Conservation (phyloP, 2,797 vertebrate genomes). For the Ispidina lecontei region DNA sequence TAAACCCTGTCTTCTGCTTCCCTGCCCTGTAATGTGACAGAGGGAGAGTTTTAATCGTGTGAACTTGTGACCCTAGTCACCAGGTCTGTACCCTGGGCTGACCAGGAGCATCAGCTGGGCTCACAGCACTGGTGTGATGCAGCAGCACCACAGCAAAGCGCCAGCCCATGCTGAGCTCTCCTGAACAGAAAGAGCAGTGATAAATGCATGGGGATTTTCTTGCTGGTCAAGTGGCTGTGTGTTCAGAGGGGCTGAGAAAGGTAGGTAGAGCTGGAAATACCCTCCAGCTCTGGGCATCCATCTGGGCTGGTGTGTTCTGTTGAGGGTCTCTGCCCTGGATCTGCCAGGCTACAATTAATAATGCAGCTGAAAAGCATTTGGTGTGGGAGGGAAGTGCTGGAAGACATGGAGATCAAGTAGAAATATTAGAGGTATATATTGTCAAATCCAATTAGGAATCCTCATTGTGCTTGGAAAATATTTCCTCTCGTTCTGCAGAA, state of each 20-base stretch:
- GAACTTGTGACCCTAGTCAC: not conserved
- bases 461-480: not conserved
- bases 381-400: not conserved
- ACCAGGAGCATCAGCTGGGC: fast-evolving
- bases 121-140: not conserved
- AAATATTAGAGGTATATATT: not conserved
- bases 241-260: not conserved
- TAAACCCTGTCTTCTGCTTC: not conserved
- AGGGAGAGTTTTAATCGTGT: not conserved
- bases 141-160: not conserved
- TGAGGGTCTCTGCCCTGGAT: fast-evolving
- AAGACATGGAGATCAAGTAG: not conserved
- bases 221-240: fast-evolving
- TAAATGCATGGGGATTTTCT: not conserved
- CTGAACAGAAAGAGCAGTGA: fast-evolving
- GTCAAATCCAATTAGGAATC: not conserved
- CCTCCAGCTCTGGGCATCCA: fast-evolving
- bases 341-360: not conserved
- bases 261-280: not conserved
- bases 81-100: not conserved
- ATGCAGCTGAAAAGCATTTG: not conserved
- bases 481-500: not conserved
- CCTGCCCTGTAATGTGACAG: not conserved
- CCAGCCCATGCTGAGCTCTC: fast-evolving
- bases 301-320: fast-evolving